phyloP scores from a whole-genome alignment of 1,140 invertebrate species.

The Elymnias hypermnestra region DNA sequence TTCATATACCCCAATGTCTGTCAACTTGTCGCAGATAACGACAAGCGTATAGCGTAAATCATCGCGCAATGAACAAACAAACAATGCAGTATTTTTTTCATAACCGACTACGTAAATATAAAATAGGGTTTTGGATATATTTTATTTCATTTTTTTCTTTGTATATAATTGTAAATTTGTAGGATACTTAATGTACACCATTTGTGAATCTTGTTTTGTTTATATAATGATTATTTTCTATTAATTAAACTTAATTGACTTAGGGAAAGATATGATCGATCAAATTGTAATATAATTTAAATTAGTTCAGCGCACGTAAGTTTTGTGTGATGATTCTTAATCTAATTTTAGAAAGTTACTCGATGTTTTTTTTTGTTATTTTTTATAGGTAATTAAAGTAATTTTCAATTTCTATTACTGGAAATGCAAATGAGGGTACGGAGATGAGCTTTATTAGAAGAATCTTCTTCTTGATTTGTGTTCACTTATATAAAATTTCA shows the following conservation, averaged over 20 bases:
- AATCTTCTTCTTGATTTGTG: neutral
- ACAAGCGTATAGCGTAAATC: too few species aligned
- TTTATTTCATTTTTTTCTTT: constrained; percentile 50
- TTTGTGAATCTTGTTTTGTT: constrained; percentile 51
- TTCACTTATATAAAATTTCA: constrained; percentile 2
- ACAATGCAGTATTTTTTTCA: constrained; percentile 56
- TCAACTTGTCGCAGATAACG: too few species aligned
- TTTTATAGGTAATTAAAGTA: constrained; percentile 17
- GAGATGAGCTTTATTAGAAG: neutral
- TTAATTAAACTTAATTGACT: constrained; percentile 17
- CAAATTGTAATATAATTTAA: constrained; percentile 25
- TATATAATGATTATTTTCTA: constrained; percentile 39
- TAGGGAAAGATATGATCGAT: constrained; percentile 21
- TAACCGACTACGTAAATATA: constrained; percentile 44
- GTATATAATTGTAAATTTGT: constrained; percentile 72
- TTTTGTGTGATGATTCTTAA: constrained; percentile 24
- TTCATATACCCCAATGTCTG: too few species aligned
- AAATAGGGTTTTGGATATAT: constrained; percentile 60
- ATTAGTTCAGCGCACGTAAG: constrained; percentile 14
- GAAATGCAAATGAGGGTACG: constrained; percentile 5
- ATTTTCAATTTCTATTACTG: constrained; percentile 11
- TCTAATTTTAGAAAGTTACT: constrained; percentile 23
- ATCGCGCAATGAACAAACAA: constrained; percentile 24
- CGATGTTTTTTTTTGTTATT: constrained; percentile 23
- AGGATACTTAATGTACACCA: constrained; percentile 44